Evolutionary conservation across 2,797 vertebrate genomes (phyloP), one percentile per base, ranked within the genome.

Genomic region (Protosalanx chinensis): DNA sequence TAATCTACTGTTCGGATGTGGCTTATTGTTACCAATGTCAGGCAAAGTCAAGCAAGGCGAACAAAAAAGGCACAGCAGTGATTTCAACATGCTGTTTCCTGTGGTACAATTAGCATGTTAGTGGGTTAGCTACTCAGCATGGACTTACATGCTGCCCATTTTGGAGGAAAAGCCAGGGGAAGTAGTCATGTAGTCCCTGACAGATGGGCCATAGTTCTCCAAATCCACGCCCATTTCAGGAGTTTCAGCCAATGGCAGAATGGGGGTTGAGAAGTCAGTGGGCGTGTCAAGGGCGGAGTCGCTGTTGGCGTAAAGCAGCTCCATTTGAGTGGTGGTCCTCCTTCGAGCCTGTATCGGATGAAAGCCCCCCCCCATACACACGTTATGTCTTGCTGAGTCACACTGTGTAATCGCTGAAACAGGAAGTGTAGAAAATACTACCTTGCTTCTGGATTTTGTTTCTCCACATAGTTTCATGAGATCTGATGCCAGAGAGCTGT

Each of bases 131-230:
- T 49, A 69, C 82, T 85, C 84, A 87, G 85, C 33, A 70, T 3
- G 91, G 88, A 98, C 97, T 98, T 97, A 99, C 97, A 98, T 96
- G 95, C 95, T 93, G 92, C 94, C 94, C 92, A 92, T 94, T 91
- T 96, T 98, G 93, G 96, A 93, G 92, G 96, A 93, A 82, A 96
- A 94, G 90, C 94, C 93, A 72, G 94, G 90, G 81, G 94, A 87
- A 79, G 93, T 90, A 84, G 91, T 87, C 58, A 92, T 72, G 85
- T 90, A 91, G 85, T 98, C 96, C 86, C 95, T 95, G 93, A 94
- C 91, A 84, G 94, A 81, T 77, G 89, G 82, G 84, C 92, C 93
- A 72, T 90, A 89, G 69, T 90, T 75, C 65, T 96, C 97, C 82
- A 85, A 27, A 64, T 92, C 90, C 76, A 81, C 86, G 53, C 90